Evolutionary conservation across 2,888 invertebrate genomes (phyloP).

Genomic region (Ornithoptera priamus): DNA sequence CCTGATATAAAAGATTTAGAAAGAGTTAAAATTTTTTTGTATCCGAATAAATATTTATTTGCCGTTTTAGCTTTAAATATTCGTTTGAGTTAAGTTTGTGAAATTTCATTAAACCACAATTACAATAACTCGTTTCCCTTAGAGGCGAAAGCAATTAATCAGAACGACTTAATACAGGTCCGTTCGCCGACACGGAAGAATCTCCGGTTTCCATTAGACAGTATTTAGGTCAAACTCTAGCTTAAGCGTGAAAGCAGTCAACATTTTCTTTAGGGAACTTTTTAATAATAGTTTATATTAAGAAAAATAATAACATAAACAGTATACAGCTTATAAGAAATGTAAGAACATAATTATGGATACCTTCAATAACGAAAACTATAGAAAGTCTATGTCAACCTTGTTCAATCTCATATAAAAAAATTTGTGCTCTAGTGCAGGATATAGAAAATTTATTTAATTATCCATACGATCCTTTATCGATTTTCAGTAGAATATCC

Average conservation of each 20-base stretch:
- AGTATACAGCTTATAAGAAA: background rate
- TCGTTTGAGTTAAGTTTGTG: background rate
- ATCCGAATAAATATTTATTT: background rate
- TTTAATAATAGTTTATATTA: background rate
- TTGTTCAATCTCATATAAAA: no score
- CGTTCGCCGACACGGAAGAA: conserved; percentile 4
- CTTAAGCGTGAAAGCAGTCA: background rate
- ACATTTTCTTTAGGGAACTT: conserved; percentile 8
- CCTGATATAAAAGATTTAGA: no score
- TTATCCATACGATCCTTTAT: no score
- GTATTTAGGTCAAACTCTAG: conserved; percentile 24
- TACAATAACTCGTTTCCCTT: background rate
- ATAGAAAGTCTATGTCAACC: no score
- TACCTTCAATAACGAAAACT: no score
- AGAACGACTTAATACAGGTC: conserved; percentile 16
- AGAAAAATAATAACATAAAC: background rate
- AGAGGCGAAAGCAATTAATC: conserved; percentile 12
- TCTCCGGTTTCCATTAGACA: conserved; percentile 15
- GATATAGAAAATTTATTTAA: no score
- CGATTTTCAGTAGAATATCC: no score
- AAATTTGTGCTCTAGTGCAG: no score
- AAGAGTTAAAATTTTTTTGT: background rate
- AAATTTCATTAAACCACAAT: background rate
- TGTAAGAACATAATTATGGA: background rate
- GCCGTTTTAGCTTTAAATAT: background rate